phyloP scores from a whole-genome alignment of 2,113 vertebrate species.

The Rhabdomys dilectus region DNA sequence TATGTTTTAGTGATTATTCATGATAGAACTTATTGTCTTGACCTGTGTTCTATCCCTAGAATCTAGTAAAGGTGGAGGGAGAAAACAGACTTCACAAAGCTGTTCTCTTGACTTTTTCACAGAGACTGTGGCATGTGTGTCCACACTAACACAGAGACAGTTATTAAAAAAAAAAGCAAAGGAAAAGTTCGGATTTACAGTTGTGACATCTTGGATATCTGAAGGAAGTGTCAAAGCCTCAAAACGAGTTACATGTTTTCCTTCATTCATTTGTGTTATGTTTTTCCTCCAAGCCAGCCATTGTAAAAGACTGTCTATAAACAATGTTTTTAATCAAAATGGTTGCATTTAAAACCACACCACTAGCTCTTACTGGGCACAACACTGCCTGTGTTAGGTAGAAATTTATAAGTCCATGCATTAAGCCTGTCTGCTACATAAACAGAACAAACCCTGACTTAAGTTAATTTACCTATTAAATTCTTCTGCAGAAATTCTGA shows the following conservation, averaged over 20 bases:
- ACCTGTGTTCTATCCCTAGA: too few relatives aligned
- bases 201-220: neutral
- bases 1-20: neutral
- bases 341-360: neutral
- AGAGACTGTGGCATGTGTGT: neutral
- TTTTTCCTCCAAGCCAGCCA: neutral
- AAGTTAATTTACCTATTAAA: neutral
- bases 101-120: neutral
- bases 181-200: neutral
- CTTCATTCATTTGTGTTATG: neutral
- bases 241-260: neutral
- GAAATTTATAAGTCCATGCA: neutral
- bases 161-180: neutral
- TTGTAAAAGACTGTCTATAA: neutral
- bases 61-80: neutral
- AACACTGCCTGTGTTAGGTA: slow-evolving; percentile 7
- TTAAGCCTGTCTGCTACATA: neutral
- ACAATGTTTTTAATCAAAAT: neutral
- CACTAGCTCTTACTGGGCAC: neutral
- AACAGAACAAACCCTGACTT: neutral
- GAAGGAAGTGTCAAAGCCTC: neutral
- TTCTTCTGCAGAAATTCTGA: neutral
- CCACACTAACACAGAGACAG: neutral
- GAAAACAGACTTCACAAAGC: neutral
- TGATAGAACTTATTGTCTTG: neutral